A percentile compares a stretch with the other conserved stretches of the same genome.
phyloP scores from a whole-genome alignment of 1,140 invertebrate species.

The Piezodorus guildinii region DNA sequence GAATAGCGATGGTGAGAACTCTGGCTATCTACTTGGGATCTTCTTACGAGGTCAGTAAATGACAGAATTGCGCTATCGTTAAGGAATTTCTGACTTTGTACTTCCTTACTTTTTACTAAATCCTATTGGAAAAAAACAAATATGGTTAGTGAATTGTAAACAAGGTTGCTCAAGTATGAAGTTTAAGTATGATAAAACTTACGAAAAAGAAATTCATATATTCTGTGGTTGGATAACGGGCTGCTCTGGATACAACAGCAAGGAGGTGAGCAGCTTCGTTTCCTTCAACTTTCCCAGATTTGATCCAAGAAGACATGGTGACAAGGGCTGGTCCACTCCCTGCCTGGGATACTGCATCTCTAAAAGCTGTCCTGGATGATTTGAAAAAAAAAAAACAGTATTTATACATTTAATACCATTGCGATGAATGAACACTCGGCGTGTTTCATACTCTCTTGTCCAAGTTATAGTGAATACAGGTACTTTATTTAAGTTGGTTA shows the following conservation, averaged over 20 bases:
- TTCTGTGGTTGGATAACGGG: slow-evolving; percentile 46
- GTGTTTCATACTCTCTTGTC: too few species aligned
- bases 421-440: too few species aligned
- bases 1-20: neutral
- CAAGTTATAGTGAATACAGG: too few species aligned
- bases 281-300: slow-evolving; percentile 38
- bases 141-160: neutral
- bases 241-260: slow-evolving; percentile 36
- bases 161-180: neutral
- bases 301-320: slow-evolving; percentile 45
- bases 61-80: neutral
- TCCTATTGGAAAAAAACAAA: neutral
- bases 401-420: too few species aligned
- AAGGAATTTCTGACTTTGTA: neutral
- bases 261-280: slow-evolving; percentile 44
- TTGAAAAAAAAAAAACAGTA: slow-evolving; percentile 1
- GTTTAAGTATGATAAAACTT: slow-evolving; percentile 33
- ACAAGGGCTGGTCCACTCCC: slow-evolving; percentile 52
- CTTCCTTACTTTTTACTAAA: neutral
- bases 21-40: neutral
- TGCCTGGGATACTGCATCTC: slow-evolving; percentile 46
- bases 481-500: too few species aligned
- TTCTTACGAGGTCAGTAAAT: neutral
- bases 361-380: slow-evolving; percentile 35
- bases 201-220: slow-evolving; percentile 44